phyloP scores from a whole-genome alignment of 2,888 invertebrate species.

The Eudemis profundana region DNA sequence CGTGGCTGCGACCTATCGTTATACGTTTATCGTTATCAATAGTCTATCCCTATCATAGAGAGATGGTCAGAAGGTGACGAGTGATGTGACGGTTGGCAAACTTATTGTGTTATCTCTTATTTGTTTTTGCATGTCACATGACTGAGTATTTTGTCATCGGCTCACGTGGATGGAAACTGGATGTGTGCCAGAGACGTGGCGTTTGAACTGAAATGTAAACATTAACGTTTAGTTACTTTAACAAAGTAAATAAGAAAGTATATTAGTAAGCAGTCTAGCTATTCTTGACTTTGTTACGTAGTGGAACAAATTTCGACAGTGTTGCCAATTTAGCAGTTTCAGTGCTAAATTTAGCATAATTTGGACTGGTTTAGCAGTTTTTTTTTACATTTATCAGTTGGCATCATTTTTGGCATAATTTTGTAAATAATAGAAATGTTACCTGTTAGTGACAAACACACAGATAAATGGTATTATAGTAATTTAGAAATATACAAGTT shows the following conservation, averaged over 20 bases:
- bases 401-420: no score
- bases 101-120: slow-evolving; percentile 2
- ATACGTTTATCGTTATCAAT: slow-evolving; percentile 10
- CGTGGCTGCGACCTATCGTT: slow-evolving; percentile 3
- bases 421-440: no score
- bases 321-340: no score
- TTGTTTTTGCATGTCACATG: slow-evolving; percentile 15
- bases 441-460: no score
- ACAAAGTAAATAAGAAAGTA: slow-evolving; percentile 14
- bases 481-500: no score
- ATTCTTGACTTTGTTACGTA: neutral
- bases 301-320: neutral
- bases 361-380: no score
- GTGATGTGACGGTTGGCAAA: neutral
- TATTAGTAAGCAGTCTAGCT: neutral
- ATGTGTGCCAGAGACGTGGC: slow-evolving; percentile 9
- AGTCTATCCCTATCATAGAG: neutral
- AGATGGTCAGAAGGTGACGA: neutral
- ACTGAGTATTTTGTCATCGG: slow-evolving; percentile 15
- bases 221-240: slow-evolving; percentile 29
- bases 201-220: slow-evolving; percentile 16
- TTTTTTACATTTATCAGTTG: no score
- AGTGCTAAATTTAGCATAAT: no score
- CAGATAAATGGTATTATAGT: no score
- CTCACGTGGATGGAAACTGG: slow-evolving; percentile 21